These are phyloP conservation scores for Aporrectodea caliginosa DNA, from an alignment of 1,140 invertebrate genomes.

Conservation along the genomic window DNA sequence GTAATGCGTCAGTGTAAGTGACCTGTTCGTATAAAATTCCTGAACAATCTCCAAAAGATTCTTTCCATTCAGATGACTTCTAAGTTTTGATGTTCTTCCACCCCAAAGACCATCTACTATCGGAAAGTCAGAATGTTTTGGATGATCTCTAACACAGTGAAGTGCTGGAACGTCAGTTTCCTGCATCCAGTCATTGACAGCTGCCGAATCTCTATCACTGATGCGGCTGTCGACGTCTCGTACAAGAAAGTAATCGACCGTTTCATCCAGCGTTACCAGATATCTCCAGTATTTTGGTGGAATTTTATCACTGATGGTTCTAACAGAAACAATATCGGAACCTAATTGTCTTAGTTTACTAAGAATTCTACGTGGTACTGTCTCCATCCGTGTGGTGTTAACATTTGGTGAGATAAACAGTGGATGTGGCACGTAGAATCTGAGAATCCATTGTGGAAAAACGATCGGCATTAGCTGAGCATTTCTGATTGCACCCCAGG, in stretches of 20 bases:
- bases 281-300: slow-evolving; percentile 40
- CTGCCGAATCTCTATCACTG: slow-evolving; percentile 40
- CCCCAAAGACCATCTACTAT: slow-evolving; percentile 16
- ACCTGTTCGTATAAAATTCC: neutral
- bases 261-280: slow-evolving; percentile 42
- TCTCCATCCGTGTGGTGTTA: neutral
- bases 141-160: slow-evolving; percentile 47
- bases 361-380: slow-evolving; percentile 15
- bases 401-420: neutral
- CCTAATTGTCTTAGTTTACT: neutral
- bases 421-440: slow-evolving; percentile 17
- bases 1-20: too few relatives aligned
- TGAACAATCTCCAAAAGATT: neutral
- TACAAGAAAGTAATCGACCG: slow-evolving; percentile 44
- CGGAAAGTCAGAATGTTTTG: slow-evolving; percentile 20
- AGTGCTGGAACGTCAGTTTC: slow-evolving; percentile 30
- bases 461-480: slow-evolving; percentile 27
- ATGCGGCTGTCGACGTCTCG: slow-evolving; percentile 43
- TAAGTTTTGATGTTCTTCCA: too few relatives aligned
- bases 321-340: neutral
- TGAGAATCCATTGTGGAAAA: slow-evolving; percentile 30
- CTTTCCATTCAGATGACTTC: neutral
- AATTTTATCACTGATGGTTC: neutral
- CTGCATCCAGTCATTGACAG: slow-evolving; percentile 41
- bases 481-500: slow-evolving; percentile 30